Conservation (phyloP, 2,888 invertebrate genomes). For the Oligia fasciuncula region DNA sequence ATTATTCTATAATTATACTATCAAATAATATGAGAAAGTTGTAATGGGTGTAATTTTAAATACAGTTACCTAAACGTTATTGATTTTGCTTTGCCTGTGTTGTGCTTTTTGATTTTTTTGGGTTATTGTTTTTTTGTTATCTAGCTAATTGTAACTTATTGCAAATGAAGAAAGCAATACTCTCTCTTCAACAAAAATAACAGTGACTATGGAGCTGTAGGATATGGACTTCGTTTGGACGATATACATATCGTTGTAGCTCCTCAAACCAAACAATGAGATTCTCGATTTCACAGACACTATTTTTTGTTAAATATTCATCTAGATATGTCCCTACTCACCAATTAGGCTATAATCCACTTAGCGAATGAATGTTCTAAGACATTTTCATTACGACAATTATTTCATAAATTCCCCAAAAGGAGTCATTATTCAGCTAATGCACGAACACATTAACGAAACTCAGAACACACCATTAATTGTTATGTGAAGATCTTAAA, state of each 20-base stretch:
- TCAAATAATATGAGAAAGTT: conserved; percentile 57
- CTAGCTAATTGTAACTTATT: neutral
- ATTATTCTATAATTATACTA: conserved; percentile 59
- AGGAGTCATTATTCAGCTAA: conserved; percentile 41
- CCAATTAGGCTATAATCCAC: neutral
- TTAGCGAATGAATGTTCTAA: neutral
- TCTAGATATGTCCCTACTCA: neutral
- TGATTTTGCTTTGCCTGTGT: conserved; percentile 6
- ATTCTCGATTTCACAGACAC: neutral
- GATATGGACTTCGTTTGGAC: neutral
- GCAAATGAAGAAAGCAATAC: neutral
- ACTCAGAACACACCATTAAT: conserved; percentile 26
- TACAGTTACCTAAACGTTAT: conserved; percentile 42
- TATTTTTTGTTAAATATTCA: neutral
- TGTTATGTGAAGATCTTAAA: conserved; percentile 51
- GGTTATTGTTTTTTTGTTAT: neutral
- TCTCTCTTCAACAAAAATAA: neutral
- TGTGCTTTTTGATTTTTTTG: neutral
- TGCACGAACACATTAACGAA: conserved; percentile 34
- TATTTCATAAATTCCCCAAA: conserved; percentile 13
- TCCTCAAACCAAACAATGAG: neutral
- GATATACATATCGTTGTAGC: neutral
- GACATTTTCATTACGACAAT: neutral
- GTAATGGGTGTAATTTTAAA: conserved; percentile 46
- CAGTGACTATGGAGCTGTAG: neutral